These are phyloP conservation scores for Drosophila emarginata DNA, from an alignment of 2,888 invertebrate species.

Conservation along the genomic window DNA sequence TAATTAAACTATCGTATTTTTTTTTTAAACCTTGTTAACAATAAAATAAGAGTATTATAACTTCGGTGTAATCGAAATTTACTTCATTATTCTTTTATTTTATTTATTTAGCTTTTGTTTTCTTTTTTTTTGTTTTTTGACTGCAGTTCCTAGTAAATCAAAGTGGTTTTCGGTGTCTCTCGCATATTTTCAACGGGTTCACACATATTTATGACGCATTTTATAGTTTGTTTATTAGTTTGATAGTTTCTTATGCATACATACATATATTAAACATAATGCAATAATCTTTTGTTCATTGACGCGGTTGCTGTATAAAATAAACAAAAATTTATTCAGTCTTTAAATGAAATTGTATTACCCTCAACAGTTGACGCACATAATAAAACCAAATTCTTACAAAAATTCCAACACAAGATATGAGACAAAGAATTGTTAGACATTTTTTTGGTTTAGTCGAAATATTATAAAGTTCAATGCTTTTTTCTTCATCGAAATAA, in stretches of 20 bases:
- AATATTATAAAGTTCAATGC: too few relatives aligned
- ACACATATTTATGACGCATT: slow-evolving; percentile 2
- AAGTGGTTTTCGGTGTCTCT: background rate
- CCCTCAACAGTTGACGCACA: too few relatives aligned
- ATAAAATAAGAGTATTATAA: background rate
- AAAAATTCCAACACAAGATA: too few relatives aligned
- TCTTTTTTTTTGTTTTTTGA: background rate
- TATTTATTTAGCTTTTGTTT: background rate
- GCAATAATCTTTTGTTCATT: background rate
- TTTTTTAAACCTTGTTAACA: background rate
- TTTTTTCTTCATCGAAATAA: too few relatives aligned
- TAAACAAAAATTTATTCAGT: too few relatives aligned
- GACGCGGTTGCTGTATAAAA: too few relatives aligned
- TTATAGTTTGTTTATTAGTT: background rate
- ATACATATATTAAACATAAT: background rate
- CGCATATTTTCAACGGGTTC: background rate
- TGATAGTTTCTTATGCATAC: background rate
- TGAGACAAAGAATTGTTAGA: too few relatives aligned
- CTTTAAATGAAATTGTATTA: too few relatives aligned
- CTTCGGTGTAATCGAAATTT: background rate
- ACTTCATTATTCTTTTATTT: background rate
- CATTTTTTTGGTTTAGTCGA: too few relatives aligned
- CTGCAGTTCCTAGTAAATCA: background rate
- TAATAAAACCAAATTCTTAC: too few relatives aligned
- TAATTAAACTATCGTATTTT: background rate